phyloP scores from a whole-genome alignment of 2,113 vertebrate species.

The Tympanuchus pallidicinctus region DNA sequence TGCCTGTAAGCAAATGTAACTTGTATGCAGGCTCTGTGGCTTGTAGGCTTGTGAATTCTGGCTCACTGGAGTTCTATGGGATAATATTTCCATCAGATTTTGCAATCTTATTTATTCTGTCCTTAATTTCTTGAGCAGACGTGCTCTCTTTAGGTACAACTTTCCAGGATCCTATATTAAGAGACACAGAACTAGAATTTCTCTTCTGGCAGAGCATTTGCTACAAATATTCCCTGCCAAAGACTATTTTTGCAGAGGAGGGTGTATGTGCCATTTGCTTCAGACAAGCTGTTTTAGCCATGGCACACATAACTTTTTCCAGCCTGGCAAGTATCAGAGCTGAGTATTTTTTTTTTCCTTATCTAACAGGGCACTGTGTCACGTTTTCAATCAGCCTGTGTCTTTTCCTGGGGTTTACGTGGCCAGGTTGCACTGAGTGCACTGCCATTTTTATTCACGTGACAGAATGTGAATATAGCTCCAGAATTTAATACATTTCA shows the following conservation, averaged over 20 bases:
- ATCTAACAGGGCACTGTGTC: background rate
- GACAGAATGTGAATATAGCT: background rate
- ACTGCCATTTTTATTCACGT: background rate
- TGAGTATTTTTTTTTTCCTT: background rate
- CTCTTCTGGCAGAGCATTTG: background rate
- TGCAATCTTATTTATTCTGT: background rate
- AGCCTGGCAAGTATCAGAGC: background rate
- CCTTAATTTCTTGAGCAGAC: background rate
- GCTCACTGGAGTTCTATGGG: background rate
- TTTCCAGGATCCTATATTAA: background rate
- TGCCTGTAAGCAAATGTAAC: background rate
- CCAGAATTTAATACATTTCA: background rate
- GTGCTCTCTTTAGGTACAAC: background rate
- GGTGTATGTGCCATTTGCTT: background rate
- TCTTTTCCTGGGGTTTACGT: background rate
- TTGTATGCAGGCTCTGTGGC: background rate
- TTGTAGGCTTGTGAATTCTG: background rate
- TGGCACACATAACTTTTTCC: background rate
- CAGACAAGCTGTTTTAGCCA: background rate
- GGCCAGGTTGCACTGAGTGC: background rate
- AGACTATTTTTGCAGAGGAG: background rate
- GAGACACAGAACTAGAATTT: background rate
- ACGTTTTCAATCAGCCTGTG: background rate
- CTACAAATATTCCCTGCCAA: background rate
- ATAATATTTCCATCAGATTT: background rate